Evolutionary conservation across 2,113 vertebrate species (phyloP), one percentile per base, ranked within the genome.

Genomic region (Zosterops japonicus): DNA sequence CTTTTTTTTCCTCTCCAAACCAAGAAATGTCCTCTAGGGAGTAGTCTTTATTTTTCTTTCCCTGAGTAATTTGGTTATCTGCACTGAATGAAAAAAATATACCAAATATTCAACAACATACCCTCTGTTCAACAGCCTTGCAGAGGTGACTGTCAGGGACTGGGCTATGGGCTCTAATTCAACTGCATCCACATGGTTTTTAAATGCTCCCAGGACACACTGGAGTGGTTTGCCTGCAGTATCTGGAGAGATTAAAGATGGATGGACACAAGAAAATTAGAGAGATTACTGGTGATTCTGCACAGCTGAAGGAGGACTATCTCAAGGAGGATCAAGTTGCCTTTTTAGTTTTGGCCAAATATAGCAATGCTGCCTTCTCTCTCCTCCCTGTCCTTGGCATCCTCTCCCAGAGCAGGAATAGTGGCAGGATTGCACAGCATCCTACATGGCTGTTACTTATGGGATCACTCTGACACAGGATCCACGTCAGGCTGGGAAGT

Each of bases 171-270:
- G 95, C 50, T 92, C 96, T 98, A 97, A 98, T 91, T 98, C 97
- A 98, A 97, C 95, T 97, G 97, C 97, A 95, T 96, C 96, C 96
- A 92, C 71, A 91, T 96, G 95, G 97, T 91, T 97, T 98, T 98
- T 97, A 97, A 97, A 97, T 97, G 97, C 97, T 97, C 97, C 97
- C 64, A 86, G 97, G 97, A 97, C 95, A 97, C 59, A 75, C n/a
- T 97, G 97, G 47, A 61, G 91, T 93, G 97, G 96, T 97, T 96
- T 98, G 97, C 97, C 98, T 97, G 98, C 94, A 94, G 97, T 97
- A 98, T 97, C 98, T 98, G 97, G 96, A 98, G 97, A 97, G 91
- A 98, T 97, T 97, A 98, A 94, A 98, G 97, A 98, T 92, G 97
- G 97, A 97, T 91, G 97, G 97, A 98, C 97, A 98, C 96, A 97